Base-by-base conservation (phyloP, 64 coral and sea anemone species). In the Trachythela sp. region DNA sequence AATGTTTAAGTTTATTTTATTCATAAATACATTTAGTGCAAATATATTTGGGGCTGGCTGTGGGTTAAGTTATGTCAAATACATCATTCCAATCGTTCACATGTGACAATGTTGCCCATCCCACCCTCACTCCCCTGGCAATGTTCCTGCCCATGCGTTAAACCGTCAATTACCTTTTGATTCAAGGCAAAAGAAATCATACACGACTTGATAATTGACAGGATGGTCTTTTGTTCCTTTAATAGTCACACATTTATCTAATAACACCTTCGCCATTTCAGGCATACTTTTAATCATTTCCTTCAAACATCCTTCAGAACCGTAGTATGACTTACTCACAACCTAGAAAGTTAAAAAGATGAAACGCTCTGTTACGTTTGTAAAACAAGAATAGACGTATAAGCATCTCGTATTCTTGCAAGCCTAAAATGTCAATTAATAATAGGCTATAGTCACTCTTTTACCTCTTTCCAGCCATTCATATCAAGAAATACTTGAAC, bases 111-210 rank as follows among this genome's bases (percentile, higher is more conserved):
- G n/a, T n/a, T n/a, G n/a, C n/a, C n/a, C n/a, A n/a, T n/a, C n/a
- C n/a, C n/a, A n/a, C n/a, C n/a, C n/a, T n/a, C n/a, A n/a, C n/a
- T n/a, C n/a, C n/a, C n/a, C 59, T 68, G 2, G 59, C 5, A 31
- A 68, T 6, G 15, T 68, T 6, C 15, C 15, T 31, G 3, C 18
- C 4, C 42, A 45, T 68, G 5, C 15, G 18, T 68, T 68, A 6
- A 68, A 68, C 7, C 3, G 3, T 6, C 7, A 68, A 45, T 45
- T 64, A 64, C 56, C 56, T 64, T 6, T 64, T 20, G 15, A 26
- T 64, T 64, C 75, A 37, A 35, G 37, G 30, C 75, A 80, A 80
- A 80, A 80, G 20, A 80, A 80, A 37, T 35, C 75, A 15, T 80
- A 80, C 7, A 18, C 13, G 8, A 80, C 30, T 80, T 37, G 31